phyloP scores from a whole-genome alignment of 2,113 vertebrate genomes.

The Sceloporus tristichus region DNA sequence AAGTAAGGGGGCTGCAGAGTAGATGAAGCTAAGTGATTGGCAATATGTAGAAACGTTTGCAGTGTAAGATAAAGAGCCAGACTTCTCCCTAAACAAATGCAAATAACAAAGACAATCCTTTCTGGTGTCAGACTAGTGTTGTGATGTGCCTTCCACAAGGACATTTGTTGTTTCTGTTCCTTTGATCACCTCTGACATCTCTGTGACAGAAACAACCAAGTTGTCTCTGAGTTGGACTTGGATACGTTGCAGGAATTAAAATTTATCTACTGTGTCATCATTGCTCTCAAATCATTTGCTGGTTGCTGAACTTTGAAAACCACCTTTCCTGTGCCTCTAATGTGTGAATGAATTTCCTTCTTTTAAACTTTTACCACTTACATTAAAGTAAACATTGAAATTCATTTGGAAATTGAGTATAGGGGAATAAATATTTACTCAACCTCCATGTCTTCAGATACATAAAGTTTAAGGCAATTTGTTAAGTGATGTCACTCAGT shows the following conservation, averaged over 20 bases:
- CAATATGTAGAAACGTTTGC: background rate
- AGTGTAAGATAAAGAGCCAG: constrained; percentile 35
- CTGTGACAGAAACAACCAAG: constrained; percentile 34
- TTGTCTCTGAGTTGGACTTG: constrained; percentile 41
- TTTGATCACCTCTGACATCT: constrained; percentile 50
- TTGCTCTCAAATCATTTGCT: constrained; percentile 29
- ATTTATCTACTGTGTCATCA: constrained; percentile 36
- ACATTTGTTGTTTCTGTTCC: constrained; percentile 45
- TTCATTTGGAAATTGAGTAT: constrained; percentile 29
- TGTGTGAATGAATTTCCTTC: background rate
- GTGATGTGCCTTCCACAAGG: rapidly evolving
- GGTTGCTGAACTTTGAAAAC: constrained; percentile 33
- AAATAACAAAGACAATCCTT: constrained; percentile 17
- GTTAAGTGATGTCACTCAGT: constrained; percentile 2
- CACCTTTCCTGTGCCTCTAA: background rate
- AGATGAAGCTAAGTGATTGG: constrained; percentile 54
- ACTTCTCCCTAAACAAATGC: constrained; percentile 2
- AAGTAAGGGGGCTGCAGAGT: constrained; percentile 46
- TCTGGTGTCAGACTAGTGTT: background rate
- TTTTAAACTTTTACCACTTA: constrained; percentile 1
- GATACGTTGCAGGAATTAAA: background rate
- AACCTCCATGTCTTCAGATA: constrained; percentile 25
- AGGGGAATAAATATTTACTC: constrained; percentile 35
- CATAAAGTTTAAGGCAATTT: constrained; percentile 15
- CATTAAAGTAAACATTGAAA: background rate